Base-by-base conservation (phyloP, 2,888 invertebrate species). In the Blastobasis adustella region DNA sequence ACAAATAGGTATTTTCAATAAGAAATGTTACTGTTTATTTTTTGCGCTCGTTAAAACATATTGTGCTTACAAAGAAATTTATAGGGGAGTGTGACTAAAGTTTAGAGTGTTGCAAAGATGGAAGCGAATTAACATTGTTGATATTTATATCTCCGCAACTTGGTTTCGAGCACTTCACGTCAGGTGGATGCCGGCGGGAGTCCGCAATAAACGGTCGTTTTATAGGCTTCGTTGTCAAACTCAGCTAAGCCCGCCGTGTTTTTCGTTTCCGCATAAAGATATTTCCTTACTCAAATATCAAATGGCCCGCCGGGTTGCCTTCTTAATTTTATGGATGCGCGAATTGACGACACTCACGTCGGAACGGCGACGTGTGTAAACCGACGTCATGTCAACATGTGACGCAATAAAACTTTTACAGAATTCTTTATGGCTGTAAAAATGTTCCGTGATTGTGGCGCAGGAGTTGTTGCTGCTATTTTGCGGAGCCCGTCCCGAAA, bases 221-320 rank as follows among this genome's bases (percentile, higher is more conserved):
- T 83, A 84, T 71, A 71, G 67, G 65, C 67, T 67, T 76, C 74
- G 60, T 62, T 67, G 74, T 81, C 76, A 79, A 81, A 81, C 69
- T 66, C 52, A 72, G 73, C 73, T 69, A 65, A 65, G 71, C 58
- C 56, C 57, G 51, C 61, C 62, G 58, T 58, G 60, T 61, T 73
- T 69, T 69, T 70, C 71, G 67, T 71, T 70, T 69, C 65, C 63
- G 66, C 68, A 61, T 62, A 46, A 42, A 46, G 37, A 46, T 51
- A 49, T 47, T 50, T 23, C 51, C 54, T 52, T 53, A 52, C 65
- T 58, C 55, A 52, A 61, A 69, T 66, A 65, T 67, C 62, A 61
- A 61, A 63, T 64, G 61, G 65, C 60, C 58, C 62, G 52, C 60
- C 54, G 50, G 50, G 52, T 55, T 59, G 42, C 60, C 63, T 69